Conservation (phyloP, 2,113 vertebrate genomes). For the Stomatorhinus ivindoensis region DNA sequence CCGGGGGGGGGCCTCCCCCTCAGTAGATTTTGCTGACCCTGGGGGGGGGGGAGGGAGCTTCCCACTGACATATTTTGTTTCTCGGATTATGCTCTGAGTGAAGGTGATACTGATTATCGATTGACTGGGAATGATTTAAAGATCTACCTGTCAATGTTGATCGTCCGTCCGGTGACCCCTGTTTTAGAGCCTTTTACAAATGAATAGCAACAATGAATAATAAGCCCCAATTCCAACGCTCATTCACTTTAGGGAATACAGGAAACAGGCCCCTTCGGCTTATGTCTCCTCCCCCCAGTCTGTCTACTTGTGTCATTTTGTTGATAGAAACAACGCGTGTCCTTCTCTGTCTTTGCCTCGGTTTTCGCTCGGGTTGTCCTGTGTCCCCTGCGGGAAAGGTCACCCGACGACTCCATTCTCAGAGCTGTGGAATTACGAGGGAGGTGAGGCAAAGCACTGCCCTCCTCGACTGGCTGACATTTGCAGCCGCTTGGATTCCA, state of each 20-base stretch:
- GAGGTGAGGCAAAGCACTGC: conserved; percentile 41
- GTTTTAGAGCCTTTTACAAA: neutral
- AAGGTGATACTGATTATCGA: neutral
- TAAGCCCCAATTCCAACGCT: neutral
- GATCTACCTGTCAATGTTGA: neutral
- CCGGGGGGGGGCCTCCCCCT: neutral
- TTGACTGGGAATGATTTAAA: neutral
- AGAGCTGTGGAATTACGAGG: conserved; percentile 45
- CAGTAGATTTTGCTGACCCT: neutral
- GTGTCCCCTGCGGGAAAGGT: conserved; percentile 51
- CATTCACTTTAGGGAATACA: neutral
- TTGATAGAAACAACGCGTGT: conserved; percentile 38
- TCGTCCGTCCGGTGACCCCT: neutral
- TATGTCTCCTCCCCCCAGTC: neutral
- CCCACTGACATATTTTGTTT: neutral
- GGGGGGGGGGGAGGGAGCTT: neutral
- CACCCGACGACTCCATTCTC: conserved; percentile 48
- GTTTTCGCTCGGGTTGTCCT: conserved; percentile 32
- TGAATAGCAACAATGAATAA: neutral
- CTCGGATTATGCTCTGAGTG: neutral
- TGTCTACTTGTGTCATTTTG: neutral
- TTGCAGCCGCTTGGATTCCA: conserved; percentile 29
- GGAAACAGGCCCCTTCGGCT: neutral
- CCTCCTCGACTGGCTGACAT: conserved; percentile 31
- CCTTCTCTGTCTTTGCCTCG: conserved; percentile 45